Evolutionary conservation across 92 coral and sea anemone genomes (phyloP).

Genomic region (Parazoanthus swiftii): DNA sequence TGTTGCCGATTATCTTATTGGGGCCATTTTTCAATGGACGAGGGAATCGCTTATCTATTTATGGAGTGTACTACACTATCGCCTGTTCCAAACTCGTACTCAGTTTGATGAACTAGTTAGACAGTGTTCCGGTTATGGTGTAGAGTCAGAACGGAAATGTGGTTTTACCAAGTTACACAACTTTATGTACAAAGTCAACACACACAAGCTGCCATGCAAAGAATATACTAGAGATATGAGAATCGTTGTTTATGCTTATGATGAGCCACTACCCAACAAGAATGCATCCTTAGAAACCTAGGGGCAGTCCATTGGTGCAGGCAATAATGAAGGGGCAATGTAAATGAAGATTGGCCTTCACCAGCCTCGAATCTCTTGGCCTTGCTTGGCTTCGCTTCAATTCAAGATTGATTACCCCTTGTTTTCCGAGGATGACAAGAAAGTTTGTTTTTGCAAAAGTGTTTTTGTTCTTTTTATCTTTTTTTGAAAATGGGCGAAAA

Average conservation of each 20-base stretch:
- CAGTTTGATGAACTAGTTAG: background rate
- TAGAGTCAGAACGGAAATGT: constrained; percentile 19
- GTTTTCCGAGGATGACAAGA: constrained; percentile 14
- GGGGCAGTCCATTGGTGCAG: background rate
- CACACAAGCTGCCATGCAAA: background rate
- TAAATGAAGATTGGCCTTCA: background rate
- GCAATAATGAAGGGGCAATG: background rate
- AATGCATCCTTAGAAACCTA: background rate
- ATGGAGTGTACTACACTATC: constrained; percentile 33
- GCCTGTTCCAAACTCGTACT: constrained; percentile 13
- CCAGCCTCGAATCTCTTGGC: background rate
- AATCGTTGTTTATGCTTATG: constrained; percentile 26
- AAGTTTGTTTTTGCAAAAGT: constrained; percentile 1
- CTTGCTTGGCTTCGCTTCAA: background rate
- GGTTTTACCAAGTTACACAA: constrained; percentile 14
- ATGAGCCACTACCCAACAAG: background rate
- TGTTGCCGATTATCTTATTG: constrained; percentile 14
- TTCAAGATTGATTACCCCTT: background rate
- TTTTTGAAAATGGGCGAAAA: background rate
- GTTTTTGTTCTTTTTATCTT: background rate
- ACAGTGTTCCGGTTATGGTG: background rate
- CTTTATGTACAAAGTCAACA: constrained; percentile 17
- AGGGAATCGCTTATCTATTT: constrained; percentile 33
- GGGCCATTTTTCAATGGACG: constrained; percentile 18
- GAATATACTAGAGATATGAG: constrained; percentile 21